Base-by-base conservation (phyloP, 2,888 invertebrate species). In the Bibio marci region DNA sequence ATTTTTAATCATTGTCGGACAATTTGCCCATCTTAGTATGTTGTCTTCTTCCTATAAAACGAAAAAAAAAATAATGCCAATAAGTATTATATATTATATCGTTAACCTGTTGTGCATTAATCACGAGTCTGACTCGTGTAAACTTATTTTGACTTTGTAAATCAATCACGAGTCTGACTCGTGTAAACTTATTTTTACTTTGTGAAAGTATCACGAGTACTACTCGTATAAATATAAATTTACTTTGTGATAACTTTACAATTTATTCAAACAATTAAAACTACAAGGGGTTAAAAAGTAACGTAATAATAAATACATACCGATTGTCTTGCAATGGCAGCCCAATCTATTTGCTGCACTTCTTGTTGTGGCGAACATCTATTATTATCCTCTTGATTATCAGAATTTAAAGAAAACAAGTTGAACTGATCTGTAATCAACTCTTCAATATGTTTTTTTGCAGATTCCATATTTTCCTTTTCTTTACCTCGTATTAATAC, bases 1-100 rank as follows among this genome's bases (percentile, higher is more conserved):
- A 46, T 82, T 62, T 60, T 92, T 92, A 1, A 69, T 61, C 13
- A 92, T 67, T 3, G 70, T 65, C 1, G 80, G 78, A 17, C 73
- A 63, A 43, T 70, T 69, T 1, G 67, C 65, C 75, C 77, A 82
- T 45, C 71, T 69, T 35, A 64, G 67, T 38, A 66, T 64, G 43
- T 73, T 68, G 33, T 62, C 62, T 39, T 58, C 57, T 46, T 71
- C 70, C 66, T 74, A 58, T 39, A 50, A 44, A 42, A 18, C 41
- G 39, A 38, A 32, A 28, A 37, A 13, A 31, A 37, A 2, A 15
- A 35, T 32, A 15, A 32, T n/a, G n/a, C n/a, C n/a, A n/a, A n/a
- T n/a, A n/a, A 22, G 22, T 22, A 22, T 22, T 22, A 22, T 22
- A 22, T 6, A 22, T 22, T 22, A 22, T 22, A 22, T 35, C 25